phyloP scores from a whole-genome alignment of 2,888 invertebrate species.

The Lycaena phlaeas region DNA sequence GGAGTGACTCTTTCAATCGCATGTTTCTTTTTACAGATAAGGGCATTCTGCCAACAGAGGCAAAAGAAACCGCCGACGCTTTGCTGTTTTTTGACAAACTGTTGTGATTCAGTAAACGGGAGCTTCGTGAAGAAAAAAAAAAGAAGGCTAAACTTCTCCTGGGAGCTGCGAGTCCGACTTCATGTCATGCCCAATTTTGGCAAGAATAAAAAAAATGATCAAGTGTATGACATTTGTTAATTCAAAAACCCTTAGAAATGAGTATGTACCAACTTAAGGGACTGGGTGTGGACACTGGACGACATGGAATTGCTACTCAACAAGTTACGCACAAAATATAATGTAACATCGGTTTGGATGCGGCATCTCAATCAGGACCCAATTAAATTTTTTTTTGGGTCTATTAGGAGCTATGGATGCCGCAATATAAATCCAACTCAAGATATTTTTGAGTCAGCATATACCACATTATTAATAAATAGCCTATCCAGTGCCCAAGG shows the following conservation, averaged over 20 bases:
- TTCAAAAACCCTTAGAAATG: not conserved
- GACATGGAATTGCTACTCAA: constrained; percentile 9
- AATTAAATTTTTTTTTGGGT: constrained; percentile 23
- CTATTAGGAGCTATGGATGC: no score
- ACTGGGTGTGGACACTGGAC: constrained; percentile 18
- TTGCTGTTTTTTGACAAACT: constrained; percentile 15
- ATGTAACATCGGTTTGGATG: constrained; percentile 20
- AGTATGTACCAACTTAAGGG: constrained; percentile 17
- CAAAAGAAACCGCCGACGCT: constrained; percentile 14
- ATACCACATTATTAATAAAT: constrained; percentile 14
- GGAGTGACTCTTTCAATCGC: no score
- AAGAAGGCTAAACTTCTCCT: constrained; percentile 13
- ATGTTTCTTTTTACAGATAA: constrained; percentile 11
- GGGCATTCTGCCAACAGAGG: constrained; percentile 7
- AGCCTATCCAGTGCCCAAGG: constrained; percentile 19
- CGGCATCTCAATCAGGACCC: constrained; percentile 25
- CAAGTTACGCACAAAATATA: constrained; percentile 10
- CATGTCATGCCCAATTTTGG: not conserved
- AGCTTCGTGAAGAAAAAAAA: no score
- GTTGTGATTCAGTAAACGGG: no score
- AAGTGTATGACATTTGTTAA: constrained; percentile 17
- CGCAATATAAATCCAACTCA: no score
- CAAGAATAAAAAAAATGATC: not conserved
- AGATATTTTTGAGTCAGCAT: no score
- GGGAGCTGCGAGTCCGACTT: constrained; percentile 10